Conservation (phyloP, 1,140 invertebrate species). For the Tenebrio molitor region DNA sequence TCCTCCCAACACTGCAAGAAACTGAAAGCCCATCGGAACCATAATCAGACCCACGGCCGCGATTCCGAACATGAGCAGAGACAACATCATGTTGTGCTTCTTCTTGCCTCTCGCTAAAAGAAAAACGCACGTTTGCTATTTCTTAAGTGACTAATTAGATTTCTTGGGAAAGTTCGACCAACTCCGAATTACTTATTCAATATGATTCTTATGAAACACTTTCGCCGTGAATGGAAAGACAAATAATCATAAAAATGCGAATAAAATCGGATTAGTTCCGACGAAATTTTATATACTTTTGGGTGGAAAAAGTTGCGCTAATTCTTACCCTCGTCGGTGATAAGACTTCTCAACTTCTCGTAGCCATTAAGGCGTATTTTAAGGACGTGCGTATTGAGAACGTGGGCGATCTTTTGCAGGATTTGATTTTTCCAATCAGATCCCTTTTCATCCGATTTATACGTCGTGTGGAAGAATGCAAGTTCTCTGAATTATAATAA, state of each 20-base stretch:
- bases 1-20: conserved; percentile 81
- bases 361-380: conserved; percentile 68
- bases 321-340: conserved; percentile 1
- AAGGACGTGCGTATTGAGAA: conserved; percentile 71
- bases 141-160: no score
- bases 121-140: background rate
- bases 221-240: no score
- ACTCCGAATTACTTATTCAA: no score
- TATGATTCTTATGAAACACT: no score
- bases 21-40: conserved; percentile 83
- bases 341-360: background rate
- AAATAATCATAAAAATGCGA: no score
- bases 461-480: background rate
- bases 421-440: conserved; percentile 43
- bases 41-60: conserved; percentile 79
- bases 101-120: conserved; percentile 17
- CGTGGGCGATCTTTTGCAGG: conserved; percentile 68
- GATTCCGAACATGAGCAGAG: conserved; percentile 80
- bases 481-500: conserved; percentile 5
- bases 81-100: conserved; percentile 68
- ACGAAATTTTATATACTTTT: background rate
- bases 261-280: no score
- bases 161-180: no score
- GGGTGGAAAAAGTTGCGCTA: background rate
- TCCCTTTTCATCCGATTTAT: conserved; percentile 1